Base-by-base conservation (phyloP, 1,140 invertebrate species). In the Lordiphosa mommai region DNA sequence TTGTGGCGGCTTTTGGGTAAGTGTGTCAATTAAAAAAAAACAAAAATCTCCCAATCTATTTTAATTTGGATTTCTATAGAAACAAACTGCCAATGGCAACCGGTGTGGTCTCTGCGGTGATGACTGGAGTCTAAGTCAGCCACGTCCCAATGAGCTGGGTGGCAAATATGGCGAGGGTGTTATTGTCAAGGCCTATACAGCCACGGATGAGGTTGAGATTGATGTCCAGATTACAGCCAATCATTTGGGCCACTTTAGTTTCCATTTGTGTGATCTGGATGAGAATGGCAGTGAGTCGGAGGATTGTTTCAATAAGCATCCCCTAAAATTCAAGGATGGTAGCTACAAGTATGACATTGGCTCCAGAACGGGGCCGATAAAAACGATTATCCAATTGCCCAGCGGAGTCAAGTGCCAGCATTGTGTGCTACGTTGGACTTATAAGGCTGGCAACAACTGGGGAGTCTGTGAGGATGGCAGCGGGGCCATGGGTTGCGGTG, bases 51-150 rank as follows among this genome's bases (percentile, higher is more conserved):
- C 0, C 2, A 33, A n/a, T 36, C 8, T 6, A 38, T 37, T 7
- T 5, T 4, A 1, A 1, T 1, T 3, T n/a, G n/a, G n/a, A 3
- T 12, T 8, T 17, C 10, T 17, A 13, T 27, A 90, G 88, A 77
- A 88, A 60, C 89, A 91, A 88, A 36, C 76, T 12, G 14, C 80
- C 51, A 91, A 92, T 77, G 84, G 74, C 52, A 90, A 90, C 10
- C 88, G 89, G 51, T 93, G 92, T 61, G 92, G 92, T 0, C 69
- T 91, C n/a, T 92, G 92, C 59, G 92, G 92, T 5, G 92, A 93
- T 69, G 77, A 88, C 51, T 92, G 90, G 66, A 70, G 76, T 5
- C 55, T 88, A 9, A 72, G 87, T 0, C 80, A 79, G 37, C 93
- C 93, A 2, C 89, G 93, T 55, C 72, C 84, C 1, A 92, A 93